phyloP scores from a whole-genome alignment of 1,140 invertebrate genomes.

The Drosophila quadrilineata region DNA sequence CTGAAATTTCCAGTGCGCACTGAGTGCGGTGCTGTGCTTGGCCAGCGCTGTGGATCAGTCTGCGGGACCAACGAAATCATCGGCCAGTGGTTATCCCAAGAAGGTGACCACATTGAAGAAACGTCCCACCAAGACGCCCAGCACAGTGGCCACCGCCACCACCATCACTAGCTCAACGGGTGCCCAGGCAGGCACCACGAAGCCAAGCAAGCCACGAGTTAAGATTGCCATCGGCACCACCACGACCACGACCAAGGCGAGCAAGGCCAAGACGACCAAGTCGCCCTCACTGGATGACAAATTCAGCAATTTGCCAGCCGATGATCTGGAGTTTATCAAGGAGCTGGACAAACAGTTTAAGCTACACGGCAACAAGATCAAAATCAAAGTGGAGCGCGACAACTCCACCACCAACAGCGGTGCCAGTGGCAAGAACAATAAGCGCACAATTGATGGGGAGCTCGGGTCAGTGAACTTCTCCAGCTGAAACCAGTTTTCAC shows the following conservation, averaged over 20 bases:
- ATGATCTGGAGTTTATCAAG: constrained; percentile 80
- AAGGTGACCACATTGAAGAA: constrained; percentile 74
- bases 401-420: constrained; percentile 50
- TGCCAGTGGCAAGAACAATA: constrained; percentile 61
- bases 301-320: constrained; percentile 69
- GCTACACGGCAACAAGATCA: constrained; percentile 74
- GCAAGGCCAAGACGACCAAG: constrained; percentile 26
- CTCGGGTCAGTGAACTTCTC: constrained; percentile 66
- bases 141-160: constrained; percentile 5
- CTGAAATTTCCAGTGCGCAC: constrained; percentile 40
- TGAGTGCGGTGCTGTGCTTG: constrained; percentile 51
- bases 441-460: constrained; percentile 78
- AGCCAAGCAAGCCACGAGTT: constrained; percentile 61
- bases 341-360: constrained; percentile 80
- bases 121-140: constrained; percentile 66
- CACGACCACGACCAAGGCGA: constrained; percentile 4
- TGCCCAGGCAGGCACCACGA: constrained; percentile 7
- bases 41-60: constrained; percentile 39
- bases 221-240: constrained; percentile 31
- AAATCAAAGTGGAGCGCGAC: constrained; percentile 76
- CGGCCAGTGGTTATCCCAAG: constrained; percentile 59
- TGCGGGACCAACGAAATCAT: constrained; percentile 36
- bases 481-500: constrained; percentile 13
- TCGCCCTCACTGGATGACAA: constrained; percentile 37
- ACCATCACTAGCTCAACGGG: too few species aligned